These are phyloP conservation scores for Macrocentrus cingulum DNA, from an alignment of 1,140 invertebrate genomes.

Conservation along the genomic window DNA sequence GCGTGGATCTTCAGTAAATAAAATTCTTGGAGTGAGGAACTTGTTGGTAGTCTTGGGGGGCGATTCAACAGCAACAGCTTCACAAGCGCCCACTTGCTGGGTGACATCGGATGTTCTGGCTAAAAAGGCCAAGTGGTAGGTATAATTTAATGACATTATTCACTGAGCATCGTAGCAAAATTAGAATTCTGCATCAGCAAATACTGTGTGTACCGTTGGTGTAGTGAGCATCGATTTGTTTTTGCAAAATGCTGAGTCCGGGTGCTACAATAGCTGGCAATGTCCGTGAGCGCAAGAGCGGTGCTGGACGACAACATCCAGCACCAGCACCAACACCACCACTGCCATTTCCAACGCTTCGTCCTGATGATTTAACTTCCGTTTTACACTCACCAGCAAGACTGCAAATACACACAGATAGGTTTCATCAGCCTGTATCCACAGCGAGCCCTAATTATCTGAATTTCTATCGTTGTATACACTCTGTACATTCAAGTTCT, in stretches of 20 bases:
- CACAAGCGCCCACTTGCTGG: not conserved
- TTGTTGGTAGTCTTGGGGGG: slow-evolving; percentile 32
- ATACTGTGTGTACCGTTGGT: slow-evolving; percentile 33
- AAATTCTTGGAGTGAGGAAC: slow-evolving; percentile 50
- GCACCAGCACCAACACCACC: slow-evolving; percentile 1
- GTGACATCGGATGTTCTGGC: not conserved
- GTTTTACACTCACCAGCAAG: slow-evolving; percentile 54
- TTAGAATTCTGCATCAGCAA: not conserved
- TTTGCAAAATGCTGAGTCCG: slow-evolving; percentile 80
- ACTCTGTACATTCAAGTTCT: no score
- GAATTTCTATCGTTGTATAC: no score
- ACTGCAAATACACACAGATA: slow-evolving; percentile 43
- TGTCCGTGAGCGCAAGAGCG: slow-evolving; percentile 79
- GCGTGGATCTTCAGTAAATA: slow-evolving; percentile 52
- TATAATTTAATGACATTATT: not conserved
- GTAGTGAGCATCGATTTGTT: slow-evolving; percentile 70
- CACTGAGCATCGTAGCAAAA: not conserved
- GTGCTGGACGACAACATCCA: slow-evolving; percentile 61
- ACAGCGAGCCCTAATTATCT: no score
- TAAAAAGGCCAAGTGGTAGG: not conserved
- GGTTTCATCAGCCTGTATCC: no score
- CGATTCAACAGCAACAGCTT: slow-evolving; percentile 1
- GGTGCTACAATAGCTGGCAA: slow-evolving; percentile 87
- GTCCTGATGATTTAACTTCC: slow-evolving; percentile 36
- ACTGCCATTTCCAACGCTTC: slow-evolving; percentile 30